These are phyloP conservation scores for Horisme vitalbata DNA, from an alignment of 2,888 invertebrate genomes.

Conservation along the genomic window DNA sequence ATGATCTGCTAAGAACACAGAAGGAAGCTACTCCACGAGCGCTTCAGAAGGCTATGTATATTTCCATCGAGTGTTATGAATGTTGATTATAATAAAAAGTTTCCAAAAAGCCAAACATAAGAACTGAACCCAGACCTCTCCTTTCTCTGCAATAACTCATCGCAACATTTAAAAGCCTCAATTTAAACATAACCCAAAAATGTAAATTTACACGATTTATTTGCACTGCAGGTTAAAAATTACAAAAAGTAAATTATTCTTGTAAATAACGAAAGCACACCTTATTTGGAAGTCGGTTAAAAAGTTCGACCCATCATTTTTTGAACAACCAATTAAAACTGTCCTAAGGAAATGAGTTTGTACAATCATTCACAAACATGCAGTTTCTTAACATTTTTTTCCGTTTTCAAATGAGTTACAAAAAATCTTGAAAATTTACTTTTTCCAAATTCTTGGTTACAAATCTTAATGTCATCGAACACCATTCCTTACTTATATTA, in stretches of 20 bases:
- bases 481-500: too few relatives aligned
- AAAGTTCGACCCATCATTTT: constrained; percentile 25
- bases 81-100: too few relatives aligned
- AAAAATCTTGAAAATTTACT: too few relatives aligned
- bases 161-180: background rate
- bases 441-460: too few relatives aligned
- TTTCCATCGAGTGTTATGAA: too few relatives aligned
- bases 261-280: constrained; percentile 24
- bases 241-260: constrained; percentile 23
- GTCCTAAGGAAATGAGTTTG: constrained; percentile 24
- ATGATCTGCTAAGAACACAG: too few relatives aligned
- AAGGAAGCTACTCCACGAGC: too few relatives aligned
- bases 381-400: too few relatives aligned
- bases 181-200: constrained; percentile 12
- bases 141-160: constrained; percentile 6
- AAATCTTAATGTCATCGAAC: too few relatives aligned
- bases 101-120: background rate
- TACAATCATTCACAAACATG: constrained; percentile 9
- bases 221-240: constrained; percentile 16
- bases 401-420: too few relatives aligned
- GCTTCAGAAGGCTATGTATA: too few relatives aligned
- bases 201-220: constrained; percentile 19
- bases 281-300: constrained; percentile 30
- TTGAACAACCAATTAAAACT: constrained; percentile 33
- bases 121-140: constrained; percentile 6